Percentiles rank a stretch among this genome's conserved stretches.
phyloP scores from a whole-genome alignment of 2,888 invertebrate species.

The Phaedon cochleariae region DNA sequence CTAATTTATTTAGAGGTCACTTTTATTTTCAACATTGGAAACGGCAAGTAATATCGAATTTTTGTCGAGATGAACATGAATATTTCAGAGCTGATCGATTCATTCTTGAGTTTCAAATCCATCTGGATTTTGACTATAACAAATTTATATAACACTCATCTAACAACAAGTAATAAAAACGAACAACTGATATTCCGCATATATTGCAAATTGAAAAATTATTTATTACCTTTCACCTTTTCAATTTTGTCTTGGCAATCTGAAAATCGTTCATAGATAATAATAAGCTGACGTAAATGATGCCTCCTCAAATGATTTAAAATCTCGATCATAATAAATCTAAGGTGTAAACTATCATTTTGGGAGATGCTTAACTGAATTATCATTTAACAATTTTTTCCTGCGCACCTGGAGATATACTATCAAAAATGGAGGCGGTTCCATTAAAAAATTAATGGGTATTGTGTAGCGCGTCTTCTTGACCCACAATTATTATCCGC shows the following conservation, averaged over 20 bases:
- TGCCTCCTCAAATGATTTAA: slow-evolving; percentile 10
- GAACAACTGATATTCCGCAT: too few species aligned
- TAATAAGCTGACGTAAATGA: not conserved
- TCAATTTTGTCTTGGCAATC: not conserved
- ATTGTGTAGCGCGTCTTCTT: slow-evolving; percentile 11
- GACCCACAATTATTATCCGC: slow-evolving; percentile 30
- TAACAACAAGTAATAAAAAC: too few species aligned
- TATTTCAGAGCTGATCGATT: too few species aligned
- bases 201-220: too few species aligned
- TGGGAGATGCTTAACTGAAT: slow-evolving; percentile 24
- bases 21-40: too few species aligned
- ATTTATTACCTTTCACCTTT: too few species aligned
- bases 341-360: slow-evolving; percentile 29
- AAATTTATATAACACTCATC: too few species aligned
- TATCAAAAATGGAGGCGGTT: slow-evolving; percentile 25
- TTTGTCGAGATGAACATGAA: too few species aligned
- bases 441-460: slow-evolving; percentile 16
- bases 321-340: slow-evolving; percentile 25
- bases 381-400: slow-evolving; percentile 25
- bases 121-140: too few species aligned
- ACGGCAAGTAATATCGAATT: too few species aligned
- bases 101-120: too few species aligned
- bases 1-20: too few species aligned
- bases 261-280: not conserved
- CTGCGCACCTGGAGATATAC: slow-evolving; percentile 22